Evolutionary conservation across 2,797 vertebrate genomes (phyloP).

Genomic region (Micrastur ruficollis): DNA sequence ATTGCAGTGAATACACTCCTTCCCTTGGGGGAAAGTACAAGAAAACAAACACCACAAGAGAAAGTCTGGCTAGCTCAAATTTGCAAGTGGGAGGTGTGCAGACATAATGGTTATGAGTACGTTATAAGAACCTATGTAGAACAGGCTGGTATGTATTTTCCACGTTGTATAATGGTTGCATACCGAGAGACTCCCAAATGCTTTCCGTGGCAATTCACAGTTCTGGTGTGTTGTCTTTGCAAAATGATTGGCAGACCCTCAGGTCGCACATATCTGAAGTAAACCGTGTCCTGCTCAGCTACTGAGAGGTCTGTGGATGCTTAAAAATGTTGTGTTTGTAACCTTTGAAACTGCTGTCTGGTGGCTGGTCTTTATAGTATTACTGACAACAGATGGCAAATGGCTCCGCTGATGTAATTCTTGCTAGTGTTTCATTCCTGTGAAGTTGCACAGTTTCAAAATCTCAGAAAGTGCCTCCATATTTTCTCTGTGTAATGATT

Average conservation of each 20-base stretch:
- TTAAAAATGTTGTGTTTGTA: conserved; percentile 43
- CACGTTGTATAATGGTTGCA: neutral
- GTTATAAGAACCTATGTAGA: neutral
- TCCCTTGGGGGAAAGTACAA: neutral
- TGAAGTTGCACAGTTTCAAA: conserved; percentile 42
- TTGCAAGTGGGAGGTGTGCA: conserved; percentile 18
- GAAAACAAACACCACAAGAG: conserved; percentile 2
- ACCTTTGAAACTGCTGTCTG: conserved; percentile 52
- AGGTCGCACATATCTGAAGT: neutral
- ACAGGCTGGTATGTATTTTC: neutral
- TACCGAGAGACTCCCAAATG: neutral
- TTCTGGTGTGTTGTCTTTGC: neutral
- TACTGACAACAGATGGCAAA: conserved; percentile 57
- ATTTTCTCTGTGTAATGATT: neutral
- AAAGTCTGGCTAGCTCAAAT: neutral
- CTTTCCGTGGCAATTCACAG: neutral
- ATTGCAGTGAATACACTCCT: neutral
- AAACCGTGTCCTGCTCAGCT: neutral
- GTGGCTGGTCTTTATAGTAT: conserved; percentile 37
- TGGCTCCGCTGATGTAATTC: conserved; percentile 25
- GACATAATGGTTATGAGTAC: neutral
- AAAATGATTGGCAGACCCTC: neutral
- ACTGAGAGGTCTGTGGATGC: neutral
- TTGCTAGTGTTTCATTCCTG: conserved; percentile 26
- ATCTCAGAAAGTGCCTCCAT: neutral